phyloP scores from a whole-genome alignment of 2,888 invertebrate genomes.

The Tiliacea citrago region DNA sequence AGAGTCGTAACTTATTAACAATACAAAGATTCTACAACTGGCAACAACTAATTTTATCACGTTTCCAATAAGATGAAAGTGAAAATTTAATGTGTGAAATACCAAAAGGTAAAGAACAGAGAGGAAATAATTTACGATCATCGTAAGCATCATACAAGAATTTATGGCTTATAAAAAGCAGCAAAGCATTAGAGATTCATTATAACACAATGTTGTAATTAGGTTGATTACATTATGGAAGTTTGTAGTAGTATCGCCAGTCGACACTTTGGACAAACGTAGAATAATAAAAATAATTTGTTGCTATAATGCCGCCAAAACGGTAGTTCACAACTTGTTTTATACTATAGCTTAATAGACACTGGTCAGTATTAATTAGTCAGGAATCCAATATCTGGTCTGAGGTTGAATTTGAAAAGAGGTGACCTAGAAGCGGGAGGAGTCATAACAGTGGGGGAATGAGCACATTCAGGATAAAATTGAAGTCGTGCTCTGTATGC shows the following conservation, averaged over 20 bases:
- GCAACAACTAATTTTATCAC: conserved; percentile 28
- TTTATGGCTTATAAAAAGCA: conserved; percentile 57
- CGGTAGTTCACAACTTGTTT: conserved; percentile 52
- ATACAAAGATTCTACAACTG: conserved; percentile 56
- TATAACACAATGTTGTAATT: conserved; percentile 50
- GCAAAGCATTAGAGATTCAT: conserved; percentile 46
- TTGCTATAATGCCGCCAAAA: conserved; percentile 47
- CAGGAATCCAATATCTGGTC: conserved; percentile 30
- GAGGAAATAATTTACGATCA: conserved; percentile 50
- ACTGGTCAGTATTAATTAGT: conserved; percentile 39
- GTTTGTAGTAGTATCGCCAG: conserved; percentile 38
- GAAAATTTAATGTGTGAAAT: conserved; percentile 51
- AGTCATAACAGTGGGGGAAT: conserved; percentile 69
- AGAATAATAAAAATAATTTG: conserved; percentile 38
- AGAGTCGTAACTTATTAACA: conserved; percentile 70
- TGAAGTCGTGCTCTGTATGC: conserved; percentile 80
- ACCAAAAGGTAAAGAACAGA: conserved; percentile 38
- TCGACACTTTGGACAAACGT: conserved; percentile 36
- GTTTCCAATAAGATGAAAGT: conserved; percentile 62
- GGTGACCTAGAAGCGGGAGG: conserved; percentile 67
- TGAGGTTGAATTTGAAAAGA: conserved; percentile 10
- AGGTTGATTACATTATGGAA: conserved; percentile 45
- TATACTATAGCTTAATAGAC: conserved; percentile 47
- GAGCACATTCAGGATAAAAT: conserved; percentile 77
- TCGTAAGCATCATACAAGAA: conserved; percentile 41